Base-by-base conservation (phyloP, 1,140 invertebrate species). In the Maniola jurtina region DNA sequence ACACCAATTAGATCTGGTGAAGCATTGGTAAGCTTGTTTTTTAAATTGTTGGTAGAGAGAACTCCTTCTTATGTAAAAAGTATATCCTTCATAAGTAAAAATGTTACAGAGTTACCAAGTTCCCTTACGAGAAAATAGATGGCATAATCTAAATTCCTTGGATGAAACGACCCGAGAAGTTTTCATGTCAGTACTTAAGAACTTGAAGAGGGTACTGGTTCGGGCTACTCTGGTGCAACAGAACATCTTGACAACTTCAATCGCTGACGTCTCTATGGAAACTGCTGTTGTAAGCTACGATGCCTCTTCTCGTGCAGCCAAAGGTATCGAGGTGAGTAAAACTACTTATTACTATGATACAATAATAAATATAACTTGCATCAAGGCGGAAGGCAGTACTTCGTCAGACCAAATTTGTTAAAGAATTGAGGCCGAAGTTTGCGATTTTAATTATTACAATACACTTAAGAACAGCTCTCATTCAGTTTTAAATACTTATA, bases 201-300 rank as follows among this genome's bases (percentile, higher is more conserved):
- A 96, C 70, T 83, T 99, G 0, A 94, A 96, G 70, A 93, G 95
- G 6, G 95, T 99, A 61, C 87, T 99, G 2, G 95, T 99, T 33
- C 92, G 97, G 50, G 98, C 97, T 2, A 95, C 96, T 2, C 94
- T 96, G 61, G 94, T 95, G 10, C 14, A 52, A 36, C 92, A 93
- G 10, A 92, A 94, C 56, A 96, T 97, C 73, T 71, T 79, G 0
- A 92, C 93, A 7, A 95, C 94, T 0, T 94, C 94, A 45, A 94
- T 99, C n/a, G 94, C 94, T 54, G 95, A 97, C 69, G 94, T 97
- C 1, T 94, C 93, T 38, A 92, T 98, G 76, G 96, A 98, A 65
- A 95, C 94, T 2, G 96, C 97, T 3, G 92, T 95, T 0, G 93
- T 91, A 67, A 91, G 84, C 45, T 73, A 72, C 1, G 83, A 91